Evolutionary conservation across 35 echinoderm and acorn worm species (phyloP), one percentile per base, ranked within the genome.

Genomic region (Acanthaster planci): DNA sequence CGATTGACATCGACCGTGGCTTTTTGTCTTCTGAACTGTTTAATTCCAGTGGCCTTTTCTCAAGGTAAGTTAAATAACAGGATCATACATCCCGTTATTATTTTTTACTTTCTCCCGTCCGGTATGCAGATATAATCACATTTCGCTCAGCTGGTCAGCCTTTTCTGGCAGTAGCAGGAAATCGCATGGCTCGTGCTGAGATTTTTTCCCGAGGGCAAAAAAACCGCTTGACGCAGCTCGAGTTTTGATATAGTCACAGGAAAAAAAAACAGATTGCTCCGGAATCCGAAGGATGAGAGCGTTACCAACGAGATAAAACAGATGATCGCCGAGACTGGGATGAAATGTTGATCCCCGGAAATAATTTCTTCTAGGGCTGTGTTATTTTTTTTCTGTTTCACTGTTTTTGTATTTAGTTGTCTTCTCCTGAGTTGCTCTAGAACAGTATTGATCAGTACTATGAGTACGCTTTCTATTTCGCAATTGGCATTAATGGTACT

Each of bases 31-130:
- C 64, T 72, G 26, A 72, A 72, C 64, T 72, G 64, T 72, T 72
- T 72, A 72, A 72, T 72, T 31, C 64, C 64, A 72, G 64, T 31
- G 64, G 64, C 64, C 64, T 72, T 72, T 72, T 72, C 64, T 31
- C 64, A 72, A 72, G 64, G 64, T 72, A 72, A 72, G 64, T 72
- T 72, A 19, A 67, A 8, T 67, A n/a, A 67, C 42, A 67, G 9
- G 59, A 67, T 67, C 59, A 72, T 72, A 26, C 22, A 72, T 72
- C 14, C 19, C 23, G 2, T 14, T 31, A 23, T 7, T 72, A 10
- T 72, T 59, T 72, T 9, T 36, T 26, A 72, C 7, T 72, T 14
- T 47, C 42, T 47, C 42, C 42, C 42, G 12, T 12, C 42, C 42
- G 12, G 42, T 26, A 72, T 27, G 64, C 8, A 72, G 34, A 26